Evolutionary conservation across 2,888 invertebrate species (phyloP), one percentile per base, ranked within the genome.

Genomic region (Stegana nigrithorax): DNA sequence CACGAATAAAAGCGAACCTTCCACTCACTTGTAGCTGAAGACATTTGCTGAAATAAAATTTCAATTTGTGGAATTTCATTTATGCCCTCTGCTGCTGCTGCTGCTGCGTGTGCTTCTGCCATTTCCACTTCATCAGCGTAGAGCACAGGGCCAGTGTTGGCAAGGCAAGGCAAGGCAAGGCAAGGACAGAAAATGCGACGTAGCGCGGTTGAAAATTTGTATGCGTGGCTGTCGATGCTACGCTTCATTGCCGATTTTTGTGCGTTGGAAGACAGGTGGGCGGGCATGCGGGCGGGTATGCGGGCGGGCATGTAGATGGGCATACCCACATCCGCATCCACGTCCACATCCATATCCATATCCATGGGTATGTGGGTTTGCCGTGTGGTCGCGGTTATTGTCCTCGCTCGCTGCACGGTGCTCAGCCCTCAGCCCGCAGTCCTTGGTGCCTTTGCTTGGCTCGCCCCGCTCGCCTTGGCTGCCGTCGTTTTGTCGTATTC

Each of bases 41-140:
- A 78, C 72, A 77, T 79, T 78, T 73, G 75, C 71, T 81, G 82
- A 81, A 82, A 81, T 81, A 81, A 82, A 82, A 81, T 82, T 82
- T 82, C 81, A 81, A 81, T 81, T 81, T 81, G 82, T 71, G 76
- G 79, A 81, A 82, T 78, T 81, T 77, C 72, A 69, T 76, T 82
- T 79, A 63, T 71, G 8, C 25, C n/a, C 12, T 5, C n/a, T 23
- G 12, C 25, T 25, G 14, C 21, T 36, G 25, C 45, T 8, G 66
- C 64, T 51, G 60, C 45, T 47, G 47, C 59, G 17, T 36, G 19
- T 55, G 21, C 44, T 55, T 39, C 45, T 60, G 57, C 27, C 56
- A 32, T 32, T 45, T 36, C 17, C 21, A 58, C 29, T 21, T n/a
- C 14, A 63, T 65, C 55, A 64, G 53, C 44, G 19, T 44, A 25